A percentile compares a stretch with the other conserved stretches of the same genome.
phyloP scores from a whole-genome alignment of 2,113 vertebrate genomes.

The Anthoscopus minutus region DNA sequence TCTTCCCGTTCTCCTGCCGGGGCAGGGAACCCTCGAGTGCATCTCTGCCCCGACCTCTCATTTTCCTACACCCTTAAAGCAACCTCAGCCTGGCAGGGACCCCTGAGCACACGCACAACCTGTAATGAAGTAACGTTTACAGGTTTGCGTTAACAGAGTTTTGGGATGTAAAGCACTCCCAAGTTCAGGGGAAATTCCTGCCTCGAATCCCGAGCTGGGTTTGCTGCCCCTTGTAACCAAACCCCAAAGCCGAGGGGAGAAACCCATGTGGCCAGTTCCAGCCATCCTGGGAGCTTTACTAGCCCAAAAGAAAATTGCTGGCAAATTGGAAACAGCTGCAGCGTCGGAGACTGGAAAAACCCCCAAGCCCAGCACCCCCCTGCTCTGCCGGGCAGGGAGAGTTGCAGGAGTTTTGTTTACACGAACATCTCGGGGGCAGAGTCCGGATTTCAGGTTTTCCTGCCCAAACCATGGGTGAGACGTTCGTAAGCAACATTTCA shows the following conservation, averaged over 20 bases:
- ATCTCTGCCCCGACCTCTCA: background rate
- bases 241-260: background rate
- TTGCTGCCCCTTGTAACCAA: conserved; percentile 33
- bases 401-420: conserved; percentile 47
- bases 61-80: background rate
- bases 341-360: background rate
- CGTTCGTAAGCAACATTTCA: background rate
- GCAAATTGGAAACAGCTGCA: conserved; percentile 69
- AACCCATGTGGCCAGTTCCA: conserved; percentile 59
- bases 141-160: background rate
- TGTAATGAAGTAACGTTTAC: background rate
- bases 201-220: background rate
- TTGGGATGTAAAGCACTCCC: background rate
- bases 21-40: background rate
- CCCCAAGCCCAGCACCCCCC: background rate
- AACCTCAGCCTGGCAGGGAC: background rate
- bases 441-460: background rate
- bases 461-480: background rate
- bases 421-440: background rate
- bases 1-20: background rate
- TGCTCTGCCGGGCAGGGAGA: background rate
- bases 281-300: conserved; percentile 65
- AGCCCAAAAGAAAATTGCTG: conserved; percentile 72
- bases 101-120: background rate
- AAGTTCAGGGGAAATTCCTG: background rate